Base-by-base conservation (phyloP, 92 coral and sea anemone species). In the Heliopora coerulea region DNA sequence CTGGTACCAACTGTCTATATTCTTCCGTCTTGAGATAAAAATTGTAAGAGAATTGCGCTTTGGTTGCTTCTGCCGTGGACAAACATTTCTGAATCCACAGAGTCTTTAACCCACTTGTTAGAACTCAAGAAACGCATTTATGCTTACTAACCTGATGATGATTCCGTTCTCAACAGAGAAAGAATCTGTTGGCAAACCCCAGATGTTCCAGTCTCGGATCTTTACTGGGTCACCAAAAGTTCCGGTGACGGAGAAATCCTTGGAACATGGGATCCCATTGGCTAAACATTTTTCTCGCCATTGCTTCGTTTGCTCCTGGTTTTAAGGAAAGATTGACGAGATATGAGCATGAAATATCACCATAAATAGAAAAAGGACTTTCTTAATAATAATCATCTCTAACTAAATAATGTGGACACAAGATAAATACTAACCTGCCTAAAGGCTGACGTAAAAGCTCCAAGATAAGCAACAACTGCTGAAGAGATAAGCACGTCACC, bases 111-210 rank as follows among this genome's bases (percentile, higher is more conserved):
- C n/a, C n/a, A n/a, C n/a, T n/a, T n/a, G n/a, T n/a, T n/a, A n/a
- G n/a, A n/a, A n/a, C n/a, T n/a, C n/a, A n/a, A n/a, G n/a, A n/a
- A n/a, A n/a, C n/a, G n/a, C n/a, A n/a, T n/a, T n/a, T n/a, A n/a
- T n/a, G n/a, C n/a, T n/a, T 1, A 62, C 77, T 42, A 65, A 93
- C 98, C 89, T 86, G 62, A 93, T 93, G 44, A 93, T 86, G 59
- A 93, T 93, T n/a, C 98, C 98, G 59, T 93, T 93, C 82, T 93
- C 98, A 17, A 93, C 89, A 26, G 98, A 93, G 83, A 93, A 93
- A 52, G 89, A 88, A 68, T 93, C 98, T 8, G 98, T 93, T n/a
- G 98, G 98, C 60, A 93, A 84, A 28, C 98, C 98, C 83, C 83
- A 89, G 73, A 93, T 93, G 81, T 87, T 93, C 98, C 98, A 93